These are phyloP conservation scores for Pandemis corylana DNA, from an alignment of 2,888 invertebrate species.

Conservation along the genomic window DNA sequence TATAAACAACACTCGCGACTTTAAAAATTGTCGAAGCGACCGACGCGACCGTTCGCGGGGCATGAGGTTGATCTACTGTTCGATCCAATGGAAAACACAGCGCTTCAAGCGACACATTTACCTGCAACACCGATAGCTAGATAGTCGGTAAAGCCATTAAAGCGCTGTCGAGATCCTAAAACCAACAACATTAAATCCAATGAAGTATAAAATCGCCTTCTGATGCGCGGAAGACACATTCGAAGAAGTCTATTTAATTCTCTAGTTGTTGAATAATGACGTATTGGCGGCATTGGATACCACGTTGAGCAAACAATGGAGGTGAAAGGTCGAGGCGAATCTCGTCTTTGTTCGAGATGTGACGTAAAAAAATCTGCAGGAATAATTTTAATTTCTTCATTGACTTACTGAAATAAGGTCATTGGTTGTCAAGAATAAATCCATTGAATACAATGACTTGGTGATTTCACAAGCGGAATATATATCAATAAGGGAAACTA, in stretches of 20 bases:
- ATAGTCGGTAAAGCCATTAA: constrained; percentile 46
- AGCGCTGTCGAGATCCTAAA: constrained; percentile 52
- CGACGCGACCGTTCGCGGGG: constrained; percentile 64
- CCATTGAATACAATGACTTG: constrained; percentile 34
- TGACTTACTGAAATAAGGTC: constrained; percentile 38
- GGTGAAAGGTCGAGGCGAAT: constrained; percentile 20
- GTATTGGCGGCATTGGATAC: background rate
- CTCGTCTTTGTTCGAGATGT: constrained; percentile 32
- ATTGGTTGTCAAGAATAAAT: constrained; percentile 28
- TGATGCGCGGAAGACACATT: constrained; percentile 31
- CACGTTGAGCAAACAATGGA: constrained; percentile 34
- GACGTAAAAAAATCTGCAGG: constrained; percentile 22
- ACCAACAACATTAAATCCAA: constrained; percentile 45
- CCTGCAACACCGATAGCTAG: constrained; percentile 41
- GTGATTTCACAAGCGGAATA: constrained; percentile 32
- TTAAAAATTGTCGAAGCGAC: constrained; percentile 45
- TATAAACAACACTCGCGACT: constrained; percentile 62
- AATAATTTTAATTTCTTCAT: constrained; percentile 22
- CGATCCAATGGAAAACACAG: constrained; percentile 55
- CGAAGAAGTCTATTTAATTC: constrained; percentile 23
- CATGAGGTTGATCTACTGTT: constrained; percentile 68
- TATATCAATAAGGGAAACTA: constrained; percentile 37
- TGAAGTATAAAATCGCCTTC: constrained; percentile 40
- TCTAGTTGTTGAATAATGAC: constrained; percentile 15
- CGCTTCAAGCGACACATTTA: constrained; percentile 55